phyloP scores from a whole-genome alignment of 2,113 vertebrate species.

The Sylvietta virens region DNA sequence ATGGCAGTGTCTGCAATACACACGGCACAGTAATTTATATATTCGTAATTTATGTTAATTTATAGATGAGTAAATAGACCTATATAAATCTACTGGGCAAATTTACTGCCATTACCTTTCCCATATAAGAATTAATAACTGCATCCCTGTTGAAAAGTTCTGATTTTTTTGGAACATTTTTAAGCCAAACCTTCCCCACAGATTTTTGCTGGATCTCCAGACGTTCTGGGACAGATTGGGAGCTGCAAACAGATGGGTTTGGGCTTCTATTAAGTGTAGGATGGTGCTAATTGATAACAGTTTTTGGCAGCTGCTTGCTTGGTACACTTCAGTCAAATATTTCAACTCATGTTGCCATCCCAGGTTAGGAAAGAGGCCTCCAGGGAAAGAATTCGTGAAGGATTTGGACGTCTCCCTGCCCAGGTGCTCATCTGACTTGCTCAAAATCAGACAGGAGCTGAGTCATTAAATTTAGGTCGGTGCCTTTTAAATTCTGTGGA shows the following conservation, averaged over 20 bases:
- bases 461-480: background rate
- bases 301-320: background rate
- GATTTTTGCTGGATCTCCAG: background rate
- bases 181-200: background rate
- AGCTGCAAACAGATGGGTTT: background rate
- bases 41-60: background rate
- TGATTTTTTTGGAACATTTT: background rate
- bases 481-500: background rate
- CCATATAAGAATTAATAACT: fast-evolving
- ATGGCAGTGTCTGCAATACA: too few species aligned
- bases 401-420: background rate
- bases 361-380: background rate
- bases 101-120: background rate
- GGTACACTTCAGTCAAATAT: background rate
- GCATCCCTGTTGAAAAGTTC: background rate
- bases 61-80: background rate
- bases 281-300: background rate
- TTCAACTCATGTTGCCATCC: background rate
- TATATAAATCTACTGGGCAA: background rate
- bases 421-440: background rate
- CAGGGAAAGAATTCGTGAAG: background rate
- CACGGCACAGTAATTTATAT: background rate
- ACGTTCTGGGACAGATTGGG: background rate
- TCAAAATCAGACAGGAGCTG: background rate
- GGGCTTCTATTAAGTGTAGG: background rate